A percentile compares a stretch with the other conserved stretches of the same genome.
phyloP scores from a whole-genome alignment of 2,797 vertebrate genomes.

The Heterohyrax brucei region DNA sequence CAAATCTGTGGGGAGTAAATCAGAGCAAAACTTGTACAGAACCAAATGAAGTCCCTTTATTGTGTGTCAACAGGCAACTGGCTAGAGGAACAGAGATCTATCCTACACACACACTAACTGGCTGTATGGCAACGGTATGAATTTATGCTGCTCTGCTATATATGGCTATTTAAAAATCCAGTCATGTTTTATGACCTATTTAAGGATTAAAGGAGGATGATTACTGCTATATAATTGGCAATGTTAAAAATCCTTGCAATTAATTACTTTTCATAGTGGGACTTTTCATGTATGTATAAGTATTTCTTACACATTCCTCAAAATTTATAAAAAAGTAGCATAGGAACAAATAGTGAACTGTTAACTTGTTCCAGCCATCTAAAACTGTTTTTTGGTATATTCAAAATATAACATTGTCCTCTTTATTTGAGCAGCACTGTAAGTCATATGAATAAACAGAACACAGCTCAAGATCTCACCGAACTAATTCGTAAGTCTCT shows the following conservation, averaged over 20 bases:
- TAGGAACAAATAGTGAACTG: neutral
- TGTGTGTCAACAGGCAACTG: neutral
- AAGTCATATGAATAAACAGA: neutral
- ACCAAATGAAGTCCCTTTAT: neutral
- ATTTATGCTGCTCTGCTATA: neutral
- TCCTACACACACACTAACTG: neutral
- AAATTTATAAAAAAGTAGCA: neutral
- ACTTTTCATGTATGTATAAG: neutral
- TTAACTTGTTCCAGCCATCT: neutral
- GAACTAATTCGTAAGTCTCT: constrained; percentile 97
- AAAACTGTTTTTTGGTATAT: neutral
- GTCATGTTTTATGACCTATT: neutral
- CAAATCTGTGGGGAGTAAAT: constrained; percentile 6
- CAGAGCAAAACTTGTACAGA: neutral
- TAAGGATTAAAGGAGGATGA: constrained; percentile 2
- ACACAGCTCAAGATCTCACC: constrained; percentile 89
- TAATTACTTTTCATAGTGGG: neutral
- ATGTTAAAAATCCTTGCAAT: neutral
- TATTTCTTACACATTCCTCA: constrained; percentile 19
- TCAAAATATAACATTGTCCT: neutral
- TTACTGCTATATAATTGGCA: neutral
- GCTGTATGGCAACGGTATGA: neutral
- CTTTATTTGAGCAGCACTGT: neutral
- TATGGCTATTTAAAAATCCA: neutral
- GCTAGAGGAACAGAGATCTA: neutral